Percentiles rank a stretch among this genome's conserved stretches.
These are phyloP conservation scores for Drosophila jambulina DNA, from an alignment of 1,140 invertebrate genomes.

Conservation along the genomic window DNA sequence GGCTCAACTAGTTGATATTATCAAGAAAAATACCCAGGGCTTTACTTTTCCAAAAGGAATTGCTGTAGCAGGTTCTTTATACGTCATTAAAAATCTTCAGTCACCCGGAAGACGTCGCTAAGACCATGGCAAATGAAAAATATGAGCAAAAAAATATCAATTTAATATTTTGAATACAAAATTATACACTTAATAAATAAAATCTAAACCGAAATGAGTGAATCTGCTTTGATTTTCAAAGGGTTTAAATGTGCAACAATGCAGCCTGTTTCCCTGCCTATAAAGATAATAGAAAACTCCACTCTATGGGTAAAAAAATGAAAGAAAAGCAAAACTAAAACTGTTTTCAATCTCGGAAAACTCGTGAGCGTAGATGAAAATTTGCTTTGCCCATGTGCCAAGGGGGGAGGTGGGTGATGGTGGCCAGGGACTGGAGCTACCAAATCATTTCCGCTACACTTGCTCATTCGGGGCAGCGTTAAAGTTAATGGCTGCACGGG, in stretches of 20 bases:
- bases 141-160: neutral
- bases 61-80: accelerated
- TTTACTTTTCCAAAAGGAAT: neutral
- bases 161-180: neutral
- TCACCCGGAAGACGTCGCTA: neutral
- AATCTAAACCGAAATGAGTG: neutral
- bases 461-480: slow-evolving; percentile 57
- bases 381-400: slow-evolving; percentile 1
- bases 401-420: neutral
- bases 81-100: accelerated
- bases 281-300: slow-evolving; percentile 73
- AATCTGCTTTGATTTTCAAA: neutral
- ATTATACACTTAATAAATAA: neutral
- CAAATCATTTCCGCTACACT: slow-evolving; percentile 82
- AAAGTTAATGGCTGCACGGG: slow-evolving; percentile 52
- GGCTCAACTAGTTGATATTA: neutral
- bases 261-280: slow-evolving; percentile 60
- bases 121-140: neutral
- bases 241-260: neutral
- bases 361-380: slow-evolving; percentile 31
- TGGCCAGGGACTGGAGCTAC: slow-evolving; percentile 17
- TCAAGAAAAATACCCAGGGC: neutral
- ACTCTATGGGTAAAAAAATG: slow-evolving; percentile 50
- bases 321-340: slow-evolving; percentile 37
- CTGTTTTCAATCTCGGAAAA: slow-evolving; percentile 74